phyloP scores from a whole-genome alignment of 2,797 vertebrate species.

The Muscicapa comitata region DNA sequence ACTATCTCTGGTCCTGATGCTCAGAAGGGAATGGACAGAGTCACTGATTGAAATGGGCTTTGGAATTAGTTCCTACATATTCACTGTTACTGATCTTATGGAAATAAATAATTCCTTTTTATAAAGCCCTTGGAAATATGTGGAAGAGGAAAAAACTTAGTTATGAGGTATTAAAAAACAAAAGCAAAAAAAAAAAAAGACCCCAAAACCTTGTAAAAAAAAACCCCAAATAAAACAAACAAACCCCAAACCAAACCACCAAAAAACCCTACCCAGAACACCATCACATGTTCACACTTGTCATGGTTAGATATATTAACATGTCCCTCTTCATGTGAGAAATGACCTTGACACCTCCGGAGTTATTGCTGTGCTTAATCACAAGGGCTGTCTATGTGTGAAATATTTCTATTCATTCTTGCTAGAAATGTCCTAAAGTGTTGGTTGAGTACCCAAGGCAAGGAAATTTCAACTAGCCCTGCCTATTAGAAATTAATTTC shows the following conservation, averaged over 20 bases:
- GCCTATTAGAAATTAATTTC: not conserved
- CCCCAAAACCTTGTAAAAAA: too few species aligned
- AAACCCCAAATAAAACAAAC: not conserved
- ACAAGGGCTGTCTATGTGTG: not conserved
- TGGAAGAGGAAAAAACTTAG: not conserved
- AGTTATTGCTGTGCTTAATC: not conserved
- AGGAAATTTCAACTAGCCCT: not conserved
- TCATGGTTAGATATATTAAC: not conserved
- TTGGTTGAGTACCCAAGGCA: not conserved
- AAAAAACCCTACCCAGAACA: not conserved
- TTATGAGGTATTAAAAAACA: not conserved
- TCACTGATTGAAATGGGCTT: not conserved
- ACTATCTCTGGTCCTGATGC: not conserved
- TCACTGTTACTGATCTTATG: not conserved
- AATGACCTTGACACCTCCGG: not conserved
- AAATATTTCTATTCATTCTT: not conserved
- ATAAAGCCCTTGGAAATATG: not conserved
- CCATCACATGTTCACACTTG: not conserved
- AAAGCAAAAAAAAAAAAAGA: not conserved
- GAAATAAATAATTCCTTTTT: not conserved
- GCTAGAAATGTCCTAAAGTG: not conserved
- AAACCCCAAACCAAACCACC: not conserved
- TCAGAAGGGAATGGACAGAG: not conserved
- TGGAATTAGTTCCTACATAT: not conserved
- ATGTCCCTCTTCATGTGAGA: not conserved